A percentile compares a stretch with the other conserved stretches of the same genome.
These are phyloP conservation scores for Eulithis testata DNA, from an alignment of 2,888 invertebrate genomes.

Conservation along the genomic window DNA sequence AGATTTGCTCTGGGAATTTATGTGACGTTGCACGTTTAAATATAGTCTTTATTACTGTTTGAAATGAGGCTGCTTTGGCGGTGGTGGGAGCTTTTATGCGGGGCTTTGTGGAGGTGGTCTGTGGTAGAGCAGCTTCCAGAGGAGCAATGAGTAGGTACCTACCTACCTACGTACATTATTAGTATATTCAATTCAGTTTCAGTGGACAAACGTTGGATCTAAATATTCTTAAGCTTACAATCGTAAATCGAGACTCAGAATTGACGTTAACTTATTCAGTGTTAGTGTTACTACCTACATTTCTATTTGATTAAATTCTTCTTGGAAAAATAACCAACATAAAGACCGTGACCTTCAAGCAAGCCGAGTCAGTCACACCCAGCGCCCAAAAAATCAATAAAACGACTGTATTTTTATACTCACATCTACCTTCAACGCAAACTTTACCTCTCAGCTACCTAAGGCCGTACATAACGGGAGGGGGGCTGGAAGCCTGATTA, in stretches of 20 bases:
- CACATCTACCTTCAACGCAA: constrained; percentile 32
- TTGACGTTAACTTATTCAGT: background rate
- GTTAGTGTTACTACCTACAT: background rate
- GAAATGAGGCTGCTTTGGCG: constrained; percentile 25
- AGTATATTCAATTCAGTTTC: too few species aligned
- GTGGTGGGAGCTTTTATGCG: constrained; percentile 23
- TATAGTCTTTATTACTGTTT: constrained; percentile 32
- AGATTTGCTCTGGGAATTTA: constrained; percentile 30
- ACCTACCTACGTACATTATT: background rate
- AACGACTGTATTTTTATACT: constrained; percentile 24
- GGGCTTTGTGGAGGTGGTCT: constrained; percentile 20
- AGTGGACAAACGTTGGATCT: too few species aligned
- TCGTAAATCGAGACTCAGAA: background rate
- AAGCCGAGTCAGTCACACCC: constrained; percentile 20
- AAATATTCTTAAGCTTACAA: background rate
- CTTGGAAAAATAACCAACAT: constrained; percentile 1
- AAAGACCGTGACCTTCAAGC: constrained; percentile 11
- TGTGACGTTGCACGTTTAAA: constrained; percentile 34
- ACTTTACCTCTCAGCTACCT: constrained; percentile 61
- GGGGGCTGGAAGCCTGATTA: constrained; percentile 51
- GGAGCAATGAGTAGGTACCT: background rate
- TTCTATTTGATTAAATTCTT: background rate
- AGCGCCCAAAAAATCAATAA: constrained; percentile 25
- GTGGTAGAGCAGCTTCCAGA: constrained; percentile 1
- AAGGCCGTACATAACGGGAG: constrained; percentile 61